Evolutionary conservation across 2,113 vertebrate genomes (phyloP).

Genomic region (Panthera uncia): DNA sequence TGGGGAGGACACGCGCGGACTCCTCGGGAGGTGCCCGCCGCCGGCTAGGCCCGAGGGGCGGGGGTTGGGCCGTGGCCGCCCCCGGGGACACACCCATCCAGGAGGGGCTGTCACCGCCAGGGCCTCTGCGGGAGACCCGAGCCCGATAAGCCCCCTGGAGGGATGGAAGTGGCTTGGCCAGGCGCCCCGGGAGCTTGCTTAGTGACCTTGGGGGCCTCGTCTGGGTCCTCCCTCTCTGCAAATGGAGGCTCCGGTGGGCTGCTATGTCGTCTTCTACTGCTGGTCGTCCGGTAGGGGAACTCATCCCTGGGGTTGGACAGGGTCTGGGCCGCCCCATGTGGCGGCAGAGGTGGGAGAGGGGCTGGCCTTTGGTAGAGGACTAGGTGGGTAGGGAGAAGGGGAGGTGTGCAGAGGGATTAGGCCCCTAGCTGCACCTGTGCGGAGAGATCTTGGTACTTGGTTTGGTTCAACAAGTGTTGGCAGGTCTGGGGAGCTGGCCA

Average conservation of each 20-base stretch:
- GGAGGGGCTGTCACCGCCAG: background rate
- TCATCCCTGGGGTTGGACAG: background rate
- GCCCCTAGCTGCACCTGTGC: background rate
- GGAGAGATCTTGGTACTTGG: background rate
- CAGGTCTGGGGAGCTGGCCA: background rate
- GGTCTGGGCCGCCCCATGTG: background rate
- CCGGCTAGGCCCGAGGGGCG: background rate
- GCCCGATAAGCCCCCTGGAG: background rate
- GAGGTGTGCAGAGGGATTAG: background rate
- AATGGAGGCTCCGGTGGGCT: background rate
- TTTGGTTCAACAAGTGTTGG: slow-evolving; percentile 14
- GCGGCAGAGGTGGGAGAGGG: background rate
- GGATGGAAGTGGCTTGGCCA: background rate
- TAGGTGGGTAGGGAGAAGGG: background rate
- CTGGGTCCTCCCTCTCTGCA: background rate
- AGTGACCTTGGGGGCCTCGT: slow-evolving; percentile 6
- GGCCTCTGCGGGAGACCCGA: background rate
- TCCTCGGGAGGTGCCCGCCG: background rate
- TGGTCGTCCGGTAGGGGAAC: background rate
- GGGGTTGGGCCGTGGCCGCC: background rate
- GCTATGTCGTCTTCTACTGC: background rate
- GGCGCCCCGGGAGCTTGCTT: background rate
- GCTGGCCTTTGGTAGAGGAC: background rate
- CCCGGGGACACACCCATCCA: slow-evolving; percentile 62
- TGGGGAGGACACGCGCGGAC: background rate